Evolutionary conservation across 2,113 vertebrate species (phyloP), one percentile per base, ranked within the genome.

Genomic region (Ciconia maguari): DNA sequence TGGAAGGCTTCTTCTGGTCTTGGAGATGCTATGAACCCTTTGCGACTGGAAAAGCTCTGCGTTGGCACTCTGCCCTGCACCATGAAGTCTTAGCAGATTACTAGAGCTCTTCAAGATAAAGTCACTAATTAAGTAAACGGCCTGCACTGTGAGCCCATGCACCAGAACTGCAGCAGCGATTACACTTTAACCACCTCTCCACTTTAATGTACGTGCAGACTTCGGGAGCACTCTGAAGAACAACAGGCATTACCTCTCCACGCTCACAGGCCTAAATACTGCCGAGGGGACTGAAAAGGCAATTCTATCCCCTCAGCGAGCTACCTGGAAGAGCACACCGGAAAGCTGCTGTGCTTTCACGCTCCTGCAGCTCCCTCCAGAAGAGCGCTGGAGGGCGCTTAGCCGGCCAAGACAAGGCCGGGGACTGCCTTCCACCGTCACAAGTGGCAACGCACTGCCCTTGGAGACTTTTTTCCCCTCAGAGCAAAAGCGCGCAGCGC

Each of bases 191-290:
- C 13, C 24, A 24, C 42, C 14, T 26, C 74, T 38, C 16, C 27
- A 2, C 38, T 38, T 22, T 2, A 32, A 36, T 1, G 1, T 1
- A 18, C 1, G 5, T 1, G 3, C 36, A n/a, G 55, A 12, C 27
- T 15, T 25, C 1, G 15, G 36, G 16, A 34, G 38, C 20, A 2
- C n/a, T 22, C 29, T 19, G 27, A 66, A 51, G 52, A 54, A 6
- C 3, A 6, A 10, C 5, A 18, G 13, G 7, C 34, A 48, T 17
- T 10, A 30, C 30, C 27, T 49, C 16, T 58, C 30, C 44, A 7
- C 2, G 2, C 19, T 34, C 9, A 25, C 19, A 34, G 13, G 13
- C 19, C 27, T 11, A 4, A 30, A 25, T 2, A 25, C 10, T 13
- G 1, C 42, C 19, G 15, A 58, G 32, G 44, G 27, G 18, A 5